Conservation (phyloP, 2,113 vertebrate genomes). For the Phyllostomus hastatus region DNA sequence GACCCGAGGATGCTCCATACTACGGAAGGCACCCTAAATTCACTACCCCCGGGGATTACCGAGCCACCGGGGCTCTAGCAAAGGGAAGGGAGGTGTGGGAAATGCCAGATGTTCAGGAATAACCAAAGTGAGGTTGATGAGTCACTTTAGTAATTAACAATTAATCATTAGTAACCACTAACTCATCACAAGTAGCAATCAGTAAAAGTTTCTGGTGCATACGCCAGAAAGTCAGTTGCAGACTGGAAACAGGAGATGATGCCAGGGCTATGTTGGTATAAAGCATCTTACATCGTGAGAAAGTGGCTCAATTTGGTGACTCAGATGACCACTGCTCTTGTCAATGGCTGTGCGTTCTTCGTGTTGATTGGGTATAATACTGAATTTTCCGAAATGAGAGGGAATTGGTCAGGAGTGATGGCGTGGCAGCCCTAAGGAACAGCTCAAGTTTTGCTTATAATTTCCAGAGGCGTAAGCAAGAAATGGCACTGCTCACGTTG, state of each 20-base stretch:
- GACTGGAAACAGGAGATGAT: no score
- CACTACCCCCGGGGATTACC: not conserved
- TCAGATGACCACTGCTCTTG: not conserved
- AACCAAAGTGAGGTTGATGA: not conserved
- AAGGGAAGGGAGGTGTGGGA: not conserved
- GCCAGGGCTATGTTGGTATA: no score
- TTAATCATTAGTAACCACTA: not conserved
- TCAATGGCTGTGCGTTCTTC: not conserved
- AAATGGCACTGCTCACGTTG: not conserved
- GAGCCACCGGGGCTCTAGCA: not conserved
- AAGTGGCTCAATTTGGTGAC: not conserved
- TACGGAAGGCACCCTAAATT: not conserved
- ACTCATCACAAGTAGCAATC: not conserved
- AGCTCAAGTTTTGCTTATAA: not conserved
- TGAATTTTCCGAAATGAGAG: not conserved
- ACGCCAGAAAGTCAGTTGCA: not conserved
- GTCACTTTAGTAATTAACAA: not conserved
- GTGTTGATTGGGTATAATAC: not conserved
- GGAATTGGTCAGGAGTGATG: not conserved
- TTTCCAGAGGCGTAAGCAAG: not conserved
- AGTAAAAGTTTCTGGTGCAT: not conserved
- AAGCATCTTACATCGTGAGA: not conserved
- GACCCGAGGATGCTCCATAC: not conserved
- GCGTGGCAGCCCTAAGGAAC: not conserved
- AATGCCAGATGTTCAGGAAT: not conserved